phyloP scores from a whole-genome alignment of 2,113 vertebrate species.

The Apteryx mantelli region DNA sequence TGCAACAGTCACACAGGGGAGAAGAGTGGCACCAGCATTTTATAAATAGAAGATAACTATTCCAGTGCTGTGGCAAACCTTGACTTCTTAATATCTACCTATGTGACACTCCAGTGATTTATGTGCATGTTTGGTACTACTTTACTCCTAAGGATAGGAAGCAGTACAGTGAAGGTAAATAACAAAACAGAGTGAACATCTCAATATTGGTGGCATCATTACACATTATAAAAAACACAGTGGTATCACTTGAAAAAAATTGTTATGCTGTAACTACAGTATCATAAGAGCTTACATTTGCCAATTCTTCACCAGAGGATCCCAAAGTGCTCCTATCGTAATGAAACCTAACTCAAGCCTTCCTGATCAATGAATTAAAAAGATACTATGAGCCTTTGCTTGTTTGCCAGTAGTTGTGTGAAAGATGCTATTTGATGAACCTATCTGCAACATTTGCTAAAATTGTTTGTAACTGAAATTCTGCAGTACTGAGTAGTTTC shows the following conservation, averaged over 20 bases:
- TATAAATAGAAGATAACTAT: background rate
- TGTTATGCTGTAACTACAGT: background rate
- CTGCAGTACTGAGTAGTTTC: background rate
- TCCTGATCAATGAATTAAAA: background rate
- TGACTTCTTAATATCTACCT: conserved; percentile 12
- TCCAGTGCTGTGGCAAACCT: background rate
- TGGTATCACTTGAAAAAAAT: background rate
- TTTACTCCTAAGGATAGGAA: background rate
- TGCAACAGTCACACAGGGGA: background rate
- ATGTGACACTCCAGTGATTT: background rate
- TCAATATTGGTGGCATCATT: background rate
- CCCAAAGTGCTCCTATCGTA: background rate
- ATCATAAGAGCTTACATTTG: background rate
- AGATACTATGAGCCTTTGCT: background rate
- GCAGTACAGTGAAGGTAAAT: background rate
- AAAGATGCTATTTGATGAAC: background rate
- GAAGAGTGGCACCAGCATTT: background rate
- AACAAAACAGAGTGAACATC: background rate
- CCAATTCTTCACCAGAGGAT: background rate
- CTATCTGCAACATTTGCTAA: background rate
- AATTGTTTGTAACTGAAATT: background rate
- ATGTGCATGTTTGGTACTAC: background rate
- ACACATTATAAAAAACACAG: background rate
- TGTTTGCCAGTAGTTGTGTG: background rate
- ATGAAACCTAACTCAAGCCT: background rate